Evolutionary conservation across 2,797 vertebrate species (phyloP).

Genomic region (Mionectes olivaceus): DNA sequence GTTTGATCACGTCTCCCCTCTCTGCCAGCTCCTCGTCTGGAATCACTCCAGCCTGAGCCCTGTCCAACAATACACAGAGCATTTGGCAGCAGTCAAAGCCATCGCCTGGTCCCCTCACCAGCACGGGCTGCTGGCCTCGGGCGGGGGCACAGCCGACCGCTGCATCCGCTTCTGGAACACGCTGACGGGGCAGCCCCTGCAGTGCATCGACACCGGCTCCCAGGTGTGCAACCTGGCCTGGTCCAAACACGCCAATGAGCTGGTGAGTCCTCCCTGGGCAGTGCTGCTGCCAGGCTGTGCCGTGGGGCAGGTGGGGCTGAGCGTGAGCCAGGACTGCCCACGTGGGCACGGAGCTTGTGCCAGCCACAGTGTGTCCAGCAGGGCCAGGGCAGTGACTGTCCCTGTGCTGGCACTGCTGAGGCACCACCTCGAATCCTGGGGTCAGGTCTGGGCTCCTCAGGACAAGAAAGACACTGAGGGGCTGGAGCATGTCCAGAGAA

Average conservation of each 20-base stretch:
- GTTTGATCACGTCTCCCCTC: neutral
- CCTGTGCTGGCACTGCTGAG: neutral
- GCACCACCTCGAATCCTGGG: neutral
- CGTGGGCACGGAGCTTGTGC: neutral
- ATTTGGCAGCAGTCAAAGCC: conserved; percentile 96
- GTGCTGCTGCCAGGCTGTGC: neutral
- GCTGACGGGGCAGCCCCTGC: conserved; percentile 93
- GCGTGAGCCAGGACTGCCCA: neutral
- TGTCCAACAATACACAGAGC: conserved; percentile 97
- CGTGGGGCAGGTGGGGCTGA: accelerated
- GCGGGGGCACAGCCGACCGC: conserved; percentile 95
- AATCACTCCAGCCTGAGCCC: conserved; percentile 96
- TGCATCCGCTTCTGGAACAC: conserved; percentile 99
- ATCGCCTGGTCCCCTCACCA: conserved; percentile 99
- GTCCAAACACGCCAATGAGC: conserved; percentile 98
- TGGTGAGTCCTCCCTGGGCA: conserved; percentile 78
- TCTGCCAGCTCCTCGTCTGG: conserved; percentile 92
- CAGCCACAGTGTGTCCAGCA: neutral
- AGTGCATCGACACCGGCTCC: conserved; percentile 96
- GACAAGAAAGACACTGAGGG: neutral
- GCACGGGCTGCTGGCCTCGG: conserved; percentile 94
- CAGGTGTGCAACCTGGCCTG: conserved; percentile 99
- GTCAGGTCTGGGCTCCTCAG: neutral
- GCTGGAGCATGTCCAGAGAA: neutral
- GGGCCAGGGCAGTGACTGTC: neutral